phyloP scores from a whole-genome alignment of 2,113 vertebrate genomes.

The Heterocephalus glaber region DNA sequence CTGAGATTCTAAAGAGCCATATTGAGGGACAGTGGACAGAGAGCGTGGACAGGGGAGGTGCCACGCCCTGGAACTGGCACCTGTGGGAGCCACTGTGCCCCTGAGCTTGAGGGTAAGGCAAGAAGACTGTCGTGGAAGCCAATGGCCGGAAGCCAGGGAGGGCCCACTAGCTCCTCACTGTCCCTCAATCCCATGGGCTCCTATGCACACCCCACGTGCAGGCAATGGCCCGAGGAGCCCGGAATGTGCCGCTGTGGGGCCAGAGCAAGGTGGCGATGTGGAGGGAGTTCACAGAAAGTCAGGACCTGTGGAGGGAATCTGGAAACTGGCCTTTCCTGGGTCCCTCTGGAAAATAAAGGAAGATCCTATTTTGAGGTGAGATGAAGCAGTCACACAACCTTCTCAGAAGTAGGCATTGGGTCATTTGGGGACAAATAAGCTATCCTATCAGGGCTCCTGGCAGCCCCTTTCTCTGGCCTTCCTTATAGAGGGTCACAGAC shows the following conservation, averaged over 20 bases:
- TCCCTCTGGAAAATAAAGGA: background rate
- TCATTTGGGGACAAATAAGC: background rate
- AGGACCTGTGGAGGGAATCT: background rate
- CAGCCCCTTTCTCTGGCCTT: background rate
- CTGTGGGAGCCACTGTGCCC: background rate
- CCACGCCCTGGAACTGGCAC: background rate
- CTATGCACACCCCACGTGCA: no score
- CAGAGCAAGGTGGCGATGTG: background rate
- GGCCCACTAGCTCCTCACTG: background rate
- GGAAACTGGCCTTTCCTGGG: background rate
- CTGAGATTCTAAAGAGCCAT: background rate
- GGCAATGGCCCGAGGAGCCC: background rate
- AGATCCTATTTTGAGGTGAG: background rate
- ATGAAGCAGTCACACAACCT: background rate
- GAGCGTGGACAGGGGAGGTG: background rate
- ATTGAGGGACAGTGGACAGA: no score
- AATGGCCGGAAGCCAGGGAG: no score
- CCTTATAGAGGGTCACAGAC: background rate
- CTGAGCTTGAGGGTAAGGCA: no score
- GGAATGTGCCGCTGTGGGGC: no score
- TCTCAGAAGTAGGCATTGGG: background rate
- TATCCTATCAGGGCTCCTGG: background rate
- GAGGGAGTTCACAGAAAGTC: rapidly evolving
- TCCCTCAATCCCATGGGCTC: background rate
- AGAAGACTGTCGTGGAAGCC: no score